These are phyloP conservation scores for Protaetia brevitarsis DNA, from an alignment of 1,140 invertebrate genomes.

Conservation along the genomic window DNA sequence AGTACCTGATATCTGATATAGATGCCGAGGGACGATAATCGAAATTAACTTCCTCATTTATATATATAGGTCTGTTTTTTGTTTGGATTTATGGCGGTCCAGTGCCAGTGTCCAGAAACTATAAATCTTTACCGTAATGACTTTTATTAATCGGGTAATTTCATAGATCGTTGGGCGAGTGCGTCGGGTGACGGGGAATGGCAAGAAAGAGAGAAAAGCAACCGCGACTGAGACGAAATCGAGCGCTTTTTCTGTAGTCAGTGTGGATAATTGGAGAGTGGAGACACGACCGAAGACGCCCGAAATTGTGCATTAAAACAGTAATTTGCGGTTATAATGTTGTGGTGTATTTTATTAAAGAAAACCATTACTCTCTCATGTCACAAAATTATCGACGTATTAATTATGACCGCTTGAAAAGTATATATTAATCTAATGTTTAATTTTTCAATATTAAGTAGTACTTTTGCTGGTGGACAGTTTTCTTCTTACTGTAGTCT, in stretches of 20 bases:
- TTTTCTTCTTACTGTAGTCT: no score
- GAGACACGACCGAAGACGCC: neutral
- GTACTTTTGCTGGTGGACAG: no score
- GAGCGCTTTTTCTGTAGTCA: neutral
- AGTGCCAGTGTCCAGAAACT: slow-evolving; percentile 10
- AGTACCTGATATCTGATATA: neutral
- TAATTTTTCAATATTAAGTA: no score
- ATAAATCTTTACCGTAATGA: slow-evolving; percentile 10
- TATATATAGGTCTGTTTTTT: slow-evolving; percentile 13
- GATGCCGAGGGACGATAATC: neutral
- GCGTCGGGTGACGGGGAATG: neutral
- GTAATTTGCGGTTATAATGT: neutral
- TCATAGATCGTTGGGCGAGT: slow-evolving; percentile 1
- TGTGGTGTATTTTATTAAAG: neutral
- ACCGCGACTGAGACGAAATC: no score
- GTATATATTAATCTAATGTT: no score
- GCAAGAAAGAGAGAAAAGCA: neutral
- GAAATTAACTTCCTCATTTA: slow-evolving; percentile 13
- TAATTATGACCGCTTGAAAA: no score
- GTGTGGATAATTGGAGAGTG: neutral
- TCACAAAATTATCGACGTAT: no score
- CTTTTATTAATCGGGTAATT: slow-evolving; percentile 18
- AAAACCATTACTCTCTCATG: neutral
- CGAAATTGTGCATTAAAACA: neutral
- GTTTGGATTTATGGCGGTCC: slow-evolving; percentile 13